Base-by-base conservation (phyloP, 2,888 invertebrate species). In the Callimorpha dominula region DNA sequence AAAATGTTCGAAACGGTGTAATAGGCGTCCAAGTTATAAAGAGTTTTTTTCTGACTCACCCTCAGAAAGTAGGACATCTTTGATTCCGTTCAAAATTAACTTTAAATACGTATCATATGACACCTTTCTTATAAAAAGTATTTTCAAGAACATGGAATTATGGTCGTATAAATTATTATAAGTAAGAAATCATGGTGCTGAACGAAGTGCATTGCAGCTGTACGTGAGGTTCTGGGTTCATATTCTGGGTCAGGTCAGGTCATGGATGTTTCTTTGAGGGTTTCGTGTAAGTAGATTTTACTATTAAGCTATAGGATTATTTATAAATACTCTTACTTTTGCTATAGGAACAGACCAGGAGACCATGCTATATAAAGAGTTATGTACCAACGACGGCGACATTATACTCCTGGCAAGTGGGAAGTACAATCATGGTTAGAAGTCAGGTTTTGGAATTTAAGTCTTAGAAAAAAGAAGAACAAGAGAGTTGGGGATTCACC, bases 21-120 rank as follows among this genome's bases (percentile, higher is more conserved):
- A 88, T 52, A 42, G 67, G 4, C 71, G 73, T 72, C 66, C 71
- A 78, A 72, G 73, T 77, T 76, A 81, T 89, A 91, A 90, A 91
- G 90, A 91, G 87, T 88, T 89, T 91, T 88, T 89, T 87, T 87
- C 89, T 93, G 93, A 93, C 81, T 93, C 93, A 93, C 87, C 88
- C 87, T 82, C 75, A 73, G 73, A 79, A 90, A 89, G 91, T 92
- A 72, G 91, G 89, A 73, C 92, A 83, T 86, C 84, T 86, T 87
- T 84, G 82, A 85, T 89, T 89, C 86, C 85, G 86, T 85, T 85
- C 76, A 81, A 83, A 84, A 85, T 85, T 83, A 85, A 80, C 83
- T 78, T 81, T 79, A 67, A 73, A 81, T 78, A 75, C 70, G 73
- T 76, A 77, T 80, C 68, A 65, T 49, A 71, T 80, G 83, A 81